These are phyloP conservation scores for Zeus faber DNA, from an alignment of 2,113 vertebrate genomes.

Conservation along the genomic window DNA sequence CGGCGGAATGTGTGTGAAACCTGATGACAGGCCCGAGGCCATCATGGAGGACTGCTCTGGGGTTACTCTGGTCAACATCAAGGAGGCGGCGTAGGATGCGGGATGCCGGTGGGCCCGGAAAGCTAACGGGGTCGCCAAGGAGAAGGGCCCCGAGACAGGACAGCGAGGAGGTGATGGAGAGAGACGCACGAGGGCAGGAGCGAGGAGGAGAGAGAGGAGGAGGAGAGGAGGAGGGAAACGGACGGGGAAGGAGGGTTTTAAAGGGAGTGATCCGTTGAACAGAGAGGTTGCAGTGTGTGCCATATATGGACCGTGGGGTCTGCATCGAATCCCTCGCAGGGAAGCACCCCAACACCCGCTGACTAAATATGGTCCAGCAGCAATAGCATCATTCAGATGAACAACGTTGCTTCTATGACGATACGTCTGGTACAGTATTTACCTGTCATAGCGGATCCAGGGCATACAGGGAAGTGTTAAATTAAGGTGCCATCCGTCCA, in stretches of 20 bases:
- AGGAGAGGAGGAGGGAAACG: conserved; percentile 18
- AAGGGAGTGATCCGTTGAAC: conserved; percentile 55
- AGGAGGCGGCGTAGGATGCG: conserved; percentile 13
- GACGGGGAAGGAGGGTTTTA: conserved; percentile 22
- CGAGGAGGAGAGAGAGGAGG: conserved; percentile 14
- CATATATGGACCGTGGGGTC: conserved; percentile 79
- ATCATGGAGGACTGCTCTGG: conserved; percentile 24
- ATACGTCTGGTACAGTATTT: conserved; percentile 45
- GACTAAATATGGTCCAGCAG: conserved; percentile 97
- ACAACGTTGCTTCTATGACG: conserved; percentile 51
- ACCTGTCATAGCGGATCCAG: conserved; percentile 32
- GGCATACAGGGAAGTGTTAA: neutral
- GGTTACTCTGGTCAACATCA: conserved; percentile 49
- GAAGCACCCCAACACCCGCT: conserved; percentile 68
- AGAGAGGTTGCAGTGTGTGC: conserved; percentile 66
- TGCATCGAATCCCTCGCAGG: conserved; percentile 74
- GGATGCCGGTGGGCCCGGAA: conserved; percentile 18
- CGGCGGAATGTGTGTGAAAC: conserved; percentile 23
- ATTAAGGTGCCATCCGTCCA: too few relatives aligned
- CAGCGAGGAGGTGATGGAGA: conserved; percentile 38
- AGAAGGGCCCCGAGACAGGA: neutral
- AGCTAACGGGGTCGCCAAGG: too few relatives aligned
- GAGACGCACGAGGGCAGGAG: conserved; percentile 12
- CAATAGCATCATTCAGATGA: conserved; percentile 66
- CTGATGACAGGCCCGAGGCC: conserved; percentile 38